A percentile compares a stretch with the other conserved stretches of the same genome.
phyloP scores from a whole-genome alignment of 1,140 invertebrate genomes.

The Araneus ventricosus region DNA sequence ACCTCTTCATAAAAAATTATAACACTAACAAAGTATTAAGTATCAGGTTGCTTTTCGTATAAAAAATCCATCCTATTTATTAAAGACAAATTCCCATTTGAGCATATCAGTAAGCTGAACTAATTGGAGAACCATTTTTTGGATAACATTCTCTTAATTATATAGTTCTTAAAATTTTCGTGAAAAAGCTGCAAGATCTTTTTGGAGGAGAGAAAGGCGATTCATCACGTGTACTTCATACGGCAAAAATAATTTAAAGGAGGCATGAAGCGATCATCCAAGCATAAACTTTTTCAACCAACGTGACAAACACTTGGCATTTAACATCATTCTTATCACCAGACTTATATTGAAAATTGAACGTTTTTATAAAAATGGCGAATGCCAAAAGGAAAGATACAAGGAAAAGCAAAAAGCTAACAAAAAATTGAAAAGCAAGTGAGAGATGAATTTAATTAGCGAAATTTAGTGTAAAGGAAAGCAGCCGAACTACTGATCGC shows the following conservation, averaged over 20 bases:
- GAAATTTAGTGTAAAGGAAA: constrained; percentile 4
- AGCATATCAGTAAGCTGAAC: no score
- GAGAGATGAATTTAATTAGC: constrained; percentile 63
- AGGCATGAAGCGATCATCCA: not conserved
- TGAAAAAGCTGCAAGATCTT: no score
- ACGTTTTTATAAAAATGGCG: constrained; percentile 30
- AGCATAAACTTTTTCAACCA: not conserved
- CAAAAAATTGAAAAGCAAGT: not conserved
- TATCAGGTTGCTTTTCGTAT: no score
- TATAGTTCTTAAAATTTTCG: no score
- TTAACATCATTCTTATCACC: constrained; percentile 24
- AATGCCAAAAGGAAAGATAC: not conserved
- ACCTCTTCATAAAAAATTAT: no score
- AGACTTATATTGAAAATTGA: constrained; percentile 47
- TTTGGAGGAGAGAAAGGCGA: not conserved
- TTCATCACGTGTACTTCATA: not conserved
- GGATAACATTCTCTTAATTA: no score
- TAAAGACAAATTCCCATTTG: no score
- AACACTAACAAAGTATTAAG: no score
- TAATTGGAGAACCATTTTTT: no score
- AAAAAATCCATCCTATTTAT: no score
- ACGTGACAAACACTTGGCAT: not conserved
- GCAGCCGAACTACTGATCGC: not conserved
- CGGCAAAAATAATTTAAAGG: not conserved
- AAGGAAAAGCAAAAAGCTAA: not conserved